Conservation (phyloP, 2,888 invertebrate species). For the Drosophila parthenogenetica region DNA sequence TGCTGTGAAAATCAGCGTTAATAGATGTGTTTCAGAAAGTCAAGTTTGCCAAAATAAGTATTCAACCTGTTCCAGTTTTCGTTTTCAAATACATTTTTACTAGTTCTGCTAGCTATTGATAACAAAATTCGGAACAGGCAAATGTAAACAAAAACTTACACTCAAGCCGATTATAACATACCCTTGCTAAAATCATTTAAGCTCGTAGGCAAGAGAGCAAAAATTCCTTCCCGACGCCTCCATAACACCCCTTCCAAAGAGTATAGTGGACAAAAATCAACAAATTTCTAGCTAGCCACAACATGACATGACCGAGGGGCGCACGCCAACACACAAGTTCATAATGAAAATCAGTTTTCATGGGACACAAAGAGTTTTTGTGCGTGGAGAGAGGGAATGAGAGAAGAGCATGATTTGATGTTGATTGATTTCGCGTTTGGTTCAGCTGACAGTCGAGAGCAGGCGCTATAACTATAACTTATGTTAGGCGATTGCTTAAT, state of each 20-base stretch:
- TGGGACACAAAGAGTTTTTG: conserved; percentile 33
- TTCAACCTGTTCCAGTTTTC: neutral
- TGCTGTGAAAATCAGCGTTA: neutral
- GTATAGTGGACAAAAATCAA: conserved; percentile 26
- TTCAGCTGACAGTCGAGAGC: conserved; percentile 50
- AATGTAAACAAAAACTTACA: no score
- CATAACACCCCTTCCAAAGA: conserved; percentile 3
- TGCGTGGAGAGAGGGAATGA: conserved; percentile 5
- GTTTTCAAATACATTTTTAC: no score
- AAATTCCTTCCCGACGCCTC: neutral
- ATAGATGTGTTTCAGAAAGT: neutral
- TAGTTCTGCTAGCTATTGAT: no score
- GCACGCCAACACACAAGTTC: conserved; percentile 20
- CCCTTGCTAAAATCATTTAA: no score
- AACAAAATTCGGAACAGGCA: no score
- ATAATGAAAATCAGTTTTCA: conserved; percentile 69
- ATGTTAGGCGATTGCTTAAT: conserved; percentile 66
- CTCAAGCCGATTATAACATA: no score
- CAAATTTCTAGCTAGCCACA: conserved; percentile 30
- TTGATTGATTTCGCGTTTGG: conserved; percentile 70
- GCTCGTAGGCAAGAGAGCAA: no score
- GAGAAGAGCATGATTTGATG: conserved; percentile 38
- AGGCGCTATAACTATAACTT: conserved; percentile 48
- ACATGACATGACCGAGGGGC: conserved; percentile 30
- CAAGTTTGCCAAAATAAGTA: neutral